Percentiles rank a stretch among this genome's conserved stretches.
Evolutionary conservation across 2,888 invertebrate species (phyloP).

Genomic region (Orchesellides sinensis): DNA sequence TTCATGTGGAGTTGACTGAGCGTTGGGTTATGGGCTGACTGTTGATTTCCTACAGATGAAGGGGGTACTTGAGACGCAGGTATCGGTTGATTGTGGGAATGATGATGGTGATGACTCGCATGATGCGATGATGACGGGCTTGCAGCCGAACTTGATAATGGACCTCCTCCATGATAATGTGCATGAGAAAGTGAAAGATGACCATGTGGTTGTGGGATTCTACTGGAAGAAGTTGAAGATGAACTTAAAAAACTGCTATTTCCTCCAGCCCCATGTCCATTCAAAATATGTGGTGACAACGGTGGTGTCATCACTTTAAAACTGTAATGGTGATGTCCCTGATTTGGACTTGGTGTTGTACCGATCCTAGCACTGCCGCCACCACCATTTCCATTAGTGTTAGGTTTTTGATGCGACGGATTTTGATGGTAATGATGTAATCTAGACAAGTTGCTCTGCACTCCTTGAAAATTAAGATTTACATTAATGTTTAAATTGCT

Average conservation of each 20-base stretch:
- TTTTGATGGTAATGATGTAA: slow-evolving; percentile 69
- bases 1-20: slow-evolving; percentile 65
- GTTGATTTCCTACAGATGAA: slow-evolving; percentile 47
- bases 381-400: slow-evolving; percentile 1
- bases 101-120: slow-evolving; percentile 48
- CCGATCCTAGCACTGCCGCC: slow-evolving; percentile 7
- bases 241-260: slow-evolving; percentile 37
- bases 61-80: slow-evolving; percentile 50
- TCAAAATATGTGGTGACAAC: slow-evolving; percentile 69
- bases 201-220: slow-evolving; percentile 71
- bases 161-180: slow-evolving; percentile 53
- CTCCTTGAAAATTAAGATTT: slow-evolving; percentile 73
- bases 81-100: slow-evolving; percentile 33
- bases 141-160: slow-evolving; percentile 47
- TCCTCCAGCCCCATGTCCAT: slow-evolving; percentile 51
- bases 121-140: slow-evolving; percentile 60
- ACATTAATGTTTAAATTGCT: slow-evolving; percentile 72
- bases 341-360: slow-evolving; percentile 41
- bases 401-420: slow-evolving; percentile 34
- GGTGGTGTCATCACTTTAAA: slow-evolving; percentile 74
- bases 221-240: slow-evolving; percentile 52
- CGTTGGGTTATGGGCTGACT: slow-evolving; percentile 50
- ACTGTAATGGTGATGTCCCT: slow-evolving; percentile 69
- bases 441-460: slow-evolving; percentile 69
- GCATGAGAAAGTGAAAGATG: slow-evolving; percentile 62